Conservation (phyloP, 2,888 invertebrate genomes). For the Trisateles emortualis region DNA sequence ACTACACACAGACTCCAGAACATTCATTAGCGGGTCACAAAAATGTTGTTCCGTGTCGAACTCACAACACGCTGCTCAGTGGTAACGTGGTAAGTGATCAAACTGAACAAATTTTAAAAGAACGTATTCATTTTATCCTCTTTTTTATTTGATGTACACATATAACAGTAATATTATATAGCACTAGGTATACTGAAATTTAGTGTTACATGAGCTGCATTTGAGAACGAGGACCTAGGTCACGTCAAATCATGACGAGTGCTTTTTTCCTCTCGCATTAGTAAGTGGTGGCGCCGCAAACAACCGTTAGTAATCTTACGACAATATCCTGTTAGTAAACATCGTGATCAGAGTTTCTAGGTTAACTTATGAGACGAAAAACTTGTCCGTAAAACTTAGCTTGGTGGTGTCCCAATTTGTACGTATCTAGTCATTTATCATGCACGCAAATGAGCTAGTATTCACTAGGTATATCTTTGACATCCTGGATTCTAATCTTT, state of each 20-base stretch:
- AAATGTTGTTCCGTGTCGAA: no score
- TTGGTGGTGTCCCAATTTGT: conserved; percentile 27
- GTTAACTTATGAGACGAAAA: conserved; percentile 48
- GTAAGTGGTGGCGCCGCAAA: conserved; percentile 31
- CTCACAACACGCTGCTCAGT: no score
- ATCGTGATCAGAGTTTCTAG: conserved; percentile 50
- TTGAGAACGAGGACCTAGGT: conserved; percentile 23
- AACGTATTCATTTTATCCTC: no score
- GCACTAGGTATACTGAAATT: no score
- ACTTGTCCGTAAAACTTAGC: conserved; percentile 25
- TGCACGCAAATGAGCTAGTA: conserved; percentile 25
- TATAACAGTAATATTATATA: no score
- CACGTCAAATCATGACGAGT: conserved; percentile 19
- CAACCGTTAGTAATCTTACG: conserved; percentile 46
- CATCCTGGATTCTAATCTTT: conserved; percentile 19
- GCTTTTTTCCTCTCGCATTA: conserved; percentile 25
- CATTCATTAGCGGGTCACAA: no score
- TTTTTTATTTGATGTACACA: no score
- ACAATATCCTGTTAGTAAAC: conserved; percentile 52
- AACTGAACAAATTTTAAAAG: no score
- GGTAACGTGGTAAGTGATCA: no score
- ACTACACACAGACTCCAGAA: no score
- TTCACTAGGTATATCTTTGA: conserved; percentile 6
- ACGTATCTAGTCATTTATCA: conserved; percentile 26
- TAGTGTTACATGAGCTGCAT: not conserved